Base-by-base conservation (phyloP, 1,140 invertebrate species). In the Adoxophyes honmai region DNA sequence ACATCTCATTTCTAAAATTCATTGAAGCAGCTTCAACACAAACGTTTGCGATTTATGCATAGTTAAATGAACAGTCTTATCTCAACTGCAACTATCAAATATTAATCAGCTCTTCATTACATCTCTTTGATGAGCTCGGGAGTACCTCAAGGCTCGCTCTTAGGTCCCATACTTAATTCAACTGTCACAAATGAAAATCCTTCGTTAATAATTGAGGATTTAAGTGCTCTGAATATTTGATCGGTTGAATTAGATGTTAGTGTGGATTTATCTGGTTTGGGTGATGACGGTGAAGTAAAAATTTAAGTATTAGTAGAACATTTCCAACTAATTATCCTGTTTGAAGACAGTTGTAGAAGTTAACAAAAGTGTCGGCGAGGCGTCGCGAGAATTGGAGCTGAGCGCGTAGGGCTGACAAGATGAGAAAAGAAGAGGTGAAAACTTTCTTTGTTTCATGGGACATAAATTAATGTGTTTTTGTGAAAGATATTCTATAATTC, bases 301-400 rank as follows among this genome's bases (percentile, higher is more conserved):
- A 1, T 36, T 1, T 11, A 36, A 1, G 8, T 36, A 11, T 36
- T 11, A 36, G 15, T 1, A 8, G 38, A 42, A 42, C 39, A 6
- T 42, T 42, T 42, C 39, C 39, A 42, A 42, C 39, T 42, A 21
- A 42, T 42, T 42, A 21, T 42, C 16, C 39, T 42, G 39, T 42
- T 21, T 42, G 39, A 14, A 42, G 39, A 42, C 16, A 42, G 16
- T 18, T 16, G 39, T 14, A 39, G 38, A 21, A 21, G 39, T 42
- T 18, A 21, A 42, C 16, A 42, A 42, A 18, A 21, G 39, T 42
- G 39, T 42, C 39, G 7, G 38, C 38, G 6, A 42, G n/a, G 13
- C 37, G 15, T 15, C 39, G 18, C 15, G 39, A 18, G 39, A 42
- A 14, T 28, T 28, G 21, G 2, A 28, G 15, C 15, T 8, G 37